phyloP scores from a whole-genome alignment of 1,140 invertebrate genomes.

The Apis laboriosa region DNA sequence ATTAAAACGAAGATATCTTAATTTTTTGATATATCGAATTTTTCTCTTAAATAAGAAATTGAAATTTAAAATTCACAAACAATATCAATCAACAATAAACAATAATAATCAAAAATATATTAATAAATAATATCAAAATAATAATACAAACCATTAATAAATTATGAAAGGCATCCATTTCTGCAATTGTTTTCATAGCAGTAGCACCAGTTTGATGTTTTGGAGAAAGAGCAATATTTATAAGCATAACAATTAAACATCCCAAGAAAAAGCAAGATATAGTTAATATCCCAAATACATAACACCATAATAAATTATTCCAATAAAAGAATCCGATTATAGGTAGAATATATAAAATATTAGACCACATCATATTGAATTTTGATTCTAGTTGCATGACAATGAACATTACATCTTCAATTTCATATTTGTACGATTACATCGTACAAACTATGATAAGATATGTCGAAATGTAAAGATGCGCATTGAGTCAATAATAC shows the following conservation, averaged over 20 bases:
- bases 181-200: conserved; percentile 77
- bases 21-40: background rate
- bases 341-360: conserved; percentile 20
- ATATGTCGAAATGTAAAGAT: too few relatives aligned
- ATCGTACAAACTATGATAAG: background rate
- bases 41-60: background rate
- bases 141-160: conserved; percentile 79
- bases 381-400: background rate
- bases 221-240: conserved; percentile 80
- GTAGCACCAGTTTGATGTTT: conserved; percentile 80
- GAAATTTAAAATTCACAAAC: background rate
- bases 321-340: conserved; percentile 44
- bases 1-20: background rate
- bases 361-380: conserved; percentile 23
- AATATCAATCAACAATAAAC: too few relatives aligned
- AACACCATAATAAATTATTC: conserved; percentile 70
- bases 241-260: conserved; percentile 77
- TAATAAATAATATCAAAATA: background rate
- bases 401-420: conserved; percentile 13
- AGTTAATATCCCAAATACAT: conserved; percentile 72
- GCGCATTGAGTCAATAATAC: background rate
- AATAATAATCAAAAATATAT: too few relatives aligned
- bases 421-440: background rate
- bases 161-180: conserved; percentile 79
- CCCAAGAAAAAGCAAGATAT: conserved; percentile 73